These are phyloP conservation scores for Eupeodes latifasciatus DNA, from an alignment of 2,888 invertebrate genomes.

Conservation along the genomic window DNA sequence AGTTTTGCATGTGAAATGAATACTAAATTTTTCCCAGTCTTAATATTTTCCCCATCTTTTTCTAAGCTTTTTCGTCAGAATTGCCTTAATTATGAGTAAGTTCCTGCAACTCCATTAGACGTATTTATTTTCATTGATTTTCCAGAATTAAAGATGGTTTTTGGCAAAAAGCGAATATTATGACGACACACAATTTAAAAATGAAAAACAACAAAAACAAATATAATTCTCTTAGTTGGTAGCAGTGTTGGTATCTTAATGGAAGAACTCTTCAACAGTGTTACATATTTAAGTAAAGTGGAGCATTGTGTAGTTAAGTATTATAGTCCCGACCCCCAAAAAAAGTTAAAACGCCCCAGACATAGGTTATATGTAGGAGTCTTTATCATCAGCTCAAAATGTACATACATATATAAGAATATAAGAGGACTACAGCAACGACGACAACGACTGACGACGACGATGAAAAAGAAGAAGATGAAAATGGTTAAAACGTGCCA, in stretches of 20 bases:
- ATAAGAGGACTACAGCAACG: background rate
- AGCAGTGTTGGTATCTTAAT: background rate
- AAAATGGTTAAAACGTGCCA: constrained; percentile 75
- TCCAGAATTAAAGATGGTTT: constrained; percentile 35
- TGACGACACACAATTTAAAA: constrained; percentile 61
- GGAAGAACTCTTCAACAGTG: constrained; percentile 10
- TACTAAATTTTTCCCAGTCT: too few species aligned
- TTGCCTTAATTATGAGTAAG: background rate
- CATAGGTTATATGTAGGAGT: constrained; percentile 46
- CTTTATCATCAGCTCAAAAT: constrained; percentile 66
- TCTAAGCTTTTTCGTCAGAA: background rate
- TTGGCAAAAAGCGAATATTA: constrained; percentile 63
- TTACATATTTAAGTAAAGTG: constrained; percentile 10
- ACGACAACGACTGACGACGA: background rate
- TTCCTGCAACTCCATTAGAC: background rate
- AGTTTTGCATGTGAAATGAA: too few species aligned
- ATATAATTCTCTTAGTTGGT: background rate
- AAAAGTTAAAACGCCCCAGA: constrained; percentile 62
- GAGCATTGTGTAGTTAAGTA: constrained; percentile 9
- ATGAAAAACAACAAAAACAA: constrained; percentile 24
- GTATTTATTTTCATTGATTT: constrained; percentile 17
- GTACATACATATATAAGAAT: too few species aligned
- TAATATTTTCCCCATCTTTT: too few species aligned
- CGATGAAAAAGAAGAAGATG: constrained; percentile 58
- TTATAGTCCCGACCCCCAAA: constrained; percentile 29